Evolutionary conservation across 1,140 invertebrate species (phyloP), one percentile per base, ranked within the genome.

Genomic region (Myzus persicae): DNA sequence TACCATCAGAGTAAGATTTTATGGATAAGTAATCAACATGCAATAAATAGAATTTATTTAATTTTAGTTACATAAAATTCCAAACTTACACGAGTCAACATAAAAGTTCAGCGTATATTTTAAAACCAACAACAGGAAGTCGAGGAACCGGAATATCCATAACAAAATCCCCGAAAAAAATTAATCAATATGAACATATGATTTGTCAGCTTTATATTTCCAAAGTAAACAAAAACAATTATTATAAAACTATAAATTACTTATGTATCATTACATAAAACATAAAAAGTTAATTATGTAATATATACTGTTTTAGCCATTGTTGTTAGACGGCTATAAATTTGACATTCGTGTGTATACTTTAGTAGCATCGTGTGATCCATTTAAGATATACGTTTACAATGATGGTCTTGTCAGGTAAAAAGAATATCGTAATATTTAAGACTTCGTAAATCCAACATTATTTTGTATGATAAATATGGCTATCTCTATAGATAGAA

Each of bases 311-410:
- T 84, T 92, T 7, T 92, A 98, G 95, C 98, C 98, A 8, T 95
- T 98, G 31, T 95, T 98, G 36, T 98, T 99, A 93, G 98, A 98
- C 93, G 98, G 98, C 1, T 97, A 98, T 94, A 99, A 99, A 95
- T 99, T 99, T 95, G 98, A 99, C 95, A 95, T 99, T 26, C 96
- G 98, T 67, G 95, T 97, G 38, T 99, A 99, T 95, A 97, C 98
- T 31, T 96, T 98, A 36, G 97, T 99, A 22, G 97, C 98, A 3
- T 98, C 97, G 0, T 98, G 98, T 94, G 96, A 98, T 92, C 98
- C 98, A 20, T 95, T 99, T 46, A 97, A 97, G 95, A 97, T 96
- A 2, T 97, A 97, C 94, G 95, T 97, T 93, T 97, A 97, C 95
- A 96, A 96, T 94, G 95, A 97, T 5, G 98, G 98, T n/a, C 98